Percentiles rank a stretch among this genome's conserved stretches.
phyloP scores from a whole-genome alignment of 2,113 vertebrate species.

The Ceyx melanurus region DNA sequence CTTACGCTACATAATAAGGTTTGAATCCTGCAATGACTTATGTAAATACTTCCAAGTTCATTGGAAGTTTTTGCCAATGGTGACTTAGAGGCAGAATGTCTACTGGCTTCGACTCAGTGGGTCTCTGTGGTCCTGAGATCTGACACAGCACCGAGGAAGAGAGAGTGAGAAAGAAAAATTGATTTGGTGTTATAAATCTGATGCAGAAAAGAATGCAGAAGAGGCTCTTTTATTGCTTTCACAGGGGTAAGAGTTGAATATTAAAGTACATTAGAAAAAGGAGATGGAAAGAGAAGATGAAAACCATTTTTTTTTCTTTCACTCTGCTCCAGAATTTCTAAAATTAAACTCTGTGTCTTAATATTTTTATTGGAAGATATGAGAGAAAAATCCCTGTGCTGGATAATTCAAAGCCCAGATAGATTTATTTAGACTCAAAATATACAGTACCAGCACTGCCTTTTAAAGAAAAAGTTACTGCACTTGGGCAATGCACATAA shows the following conservation, averaged over 20 bases:
- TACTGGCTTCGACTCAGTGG: not conserved
- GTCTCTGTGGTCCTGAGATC: not conserved
- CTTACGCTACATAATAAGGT: slow-evolving; percentile 3
- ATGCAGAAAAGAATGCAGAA: slow-evolving; percentile 24
- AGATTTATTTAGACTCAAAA: slow-evolving; percentile 30
- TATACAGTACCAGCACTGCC: not conserved
- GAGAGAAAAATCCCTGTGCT: slow-evolving; percentile 6
- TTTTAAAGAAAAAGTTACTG: not conserved
- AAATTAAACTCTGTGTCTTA: not conserved
- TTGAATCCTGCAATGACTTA: not conserved
- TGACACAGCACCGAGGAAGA: slow-evolving; percentile 1
- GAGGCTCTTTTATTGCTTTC: slow-evolving; percentile 26
- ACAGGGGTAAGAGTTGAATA: slow-evolving; percentile 4
- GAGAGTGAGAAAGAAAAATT: not conserved
- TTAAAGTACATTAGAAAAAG: slow-evolving; percentile 43
- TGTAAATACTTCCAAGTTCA: not conserved
- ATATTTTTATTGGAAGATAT: not conserved
- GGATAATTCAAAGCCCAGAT: slow-evolving; percentile 32
- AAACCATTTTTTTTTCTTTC: slow-evolving; percentile 29
- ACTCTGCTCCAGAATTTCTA: slow-evolving; percentile 39
- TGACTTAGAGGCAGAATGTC: not conserved
- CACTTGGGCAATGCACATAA: not conserved
- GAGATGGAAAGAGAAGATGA: slow-evolving; percentile 25
- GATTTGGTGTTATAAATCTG: slow-evolving; percentile 10
- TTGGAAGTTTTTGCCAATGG: not conserved